Evolutionary conservation across 2,888 invertebrate genomes (phyloP).

Genomic region (Temnothorax unifasciatus): DNA sequence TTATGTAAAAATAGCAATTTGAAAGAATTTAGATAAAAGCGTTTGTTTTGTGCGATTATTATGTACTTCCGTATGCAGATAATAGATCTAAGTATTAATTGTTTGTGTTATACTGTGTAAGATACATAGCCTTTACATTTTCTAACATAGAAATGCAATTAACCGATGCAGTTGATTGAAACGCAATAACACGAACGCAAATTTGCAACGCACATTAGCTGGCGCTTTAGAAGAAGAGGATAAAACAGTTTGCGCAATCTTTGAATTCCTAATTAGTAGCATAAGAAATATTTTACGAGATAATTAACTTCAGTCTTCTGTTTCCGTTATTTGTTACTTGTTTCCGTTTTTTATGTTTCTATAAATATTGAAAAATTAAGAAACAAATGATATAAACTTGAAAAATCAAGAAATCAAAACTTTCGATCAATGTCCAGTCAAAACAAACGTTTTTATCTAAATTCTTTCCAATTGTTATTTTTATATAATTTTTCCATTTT

Average conservation of each 20-base stretch:
- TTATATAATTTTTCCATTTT: too few species aligned
- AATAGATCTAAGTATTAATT: background rate
- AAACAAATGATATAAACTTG: background rate
- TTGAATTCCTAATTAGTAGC: background rate
- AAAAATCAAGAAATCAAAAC: background rate
- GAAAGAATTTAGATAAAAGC: background rate
- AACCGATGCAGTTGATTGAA: constrained; percentile 34
- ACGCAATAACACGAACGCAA: constrained; percentile 25
- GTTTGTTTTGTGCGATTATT: background rate
- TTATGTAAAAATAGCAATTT: background rate
- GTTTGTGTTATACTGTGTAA: constrained; percentile 1
- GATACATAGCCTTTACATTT: constrained; percentile 1
- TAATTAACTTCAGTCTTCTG: background rate
- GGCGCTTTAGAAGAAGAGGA: background rate
- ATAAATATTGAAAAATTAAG: background rate
- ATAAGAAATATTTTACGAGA: constrained; percentile 9
- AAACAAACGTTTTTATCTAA: too few species aligned
- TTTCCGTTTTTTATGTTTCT: background rate
- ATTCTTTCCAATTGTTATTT: too few species aligned
- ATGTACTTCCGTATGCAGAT: background rate
- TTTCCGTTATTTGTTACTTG: background rate
- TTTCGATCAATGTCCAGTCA: background rate
- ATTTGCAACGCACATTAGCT: constrained; percentile 22
- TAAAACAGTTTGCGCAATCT: constrained; percentile 12
- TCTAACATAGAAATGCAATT: constrained; percentile 35